Conservation (phyloP, 2,113 vertebrate genomes). For the Pseudonaja textilis region DNA sequence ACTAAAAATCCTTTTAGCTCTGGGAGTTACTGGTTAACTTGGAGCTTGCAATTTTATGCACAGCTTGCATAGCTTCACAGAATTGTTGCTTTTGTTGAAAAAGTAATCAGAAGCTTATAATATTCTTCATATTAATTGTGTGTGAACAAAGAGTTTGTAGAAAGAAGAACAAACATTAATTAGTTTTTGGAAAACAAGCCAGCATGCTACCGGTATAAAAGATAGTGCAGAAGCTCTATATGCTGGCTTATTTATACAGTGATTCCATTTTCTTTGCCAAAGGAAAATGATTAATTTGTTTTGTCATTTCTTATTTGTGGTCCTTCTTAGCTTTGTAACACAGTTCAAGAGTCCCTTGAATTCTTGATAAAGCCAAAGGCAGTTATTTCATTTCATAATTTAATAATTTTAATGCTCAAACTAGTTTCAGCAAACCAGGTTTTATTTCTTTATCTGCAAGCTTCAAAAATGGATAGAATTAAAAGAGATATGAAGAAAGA, state of each 20-base stretch:
- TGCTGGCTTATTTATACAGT: neutral
- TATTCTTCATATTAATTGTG: neutral
- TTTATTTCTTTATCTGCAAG: neutral
- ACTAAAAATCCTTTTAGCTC: slow-evolving; percentile 7
- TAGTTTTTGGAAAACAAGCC: neutral
- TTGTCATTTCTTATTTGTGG: neutral
- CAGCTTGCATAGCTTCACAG: neutral
- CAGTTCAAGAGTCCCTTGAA: neutral
- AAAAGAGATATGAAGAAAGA: fast-evolving
- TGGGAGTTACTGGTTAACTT: neutral
- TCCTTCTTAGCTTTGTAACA: fast-evolving
- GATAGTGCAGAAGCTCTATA: neutral
- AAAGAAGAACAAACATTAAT: too few species aligned
- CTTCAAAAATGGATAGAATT: neutral
- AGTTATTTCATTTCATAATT: neutral
- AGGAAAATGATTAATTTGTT: neutral
- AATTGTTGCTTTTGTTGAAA: neutral
- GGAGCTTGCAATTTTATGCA: slow-evolving; percentile 2
- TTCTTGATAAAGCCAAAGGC: neutral
- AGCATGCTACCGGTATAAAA: neutral
- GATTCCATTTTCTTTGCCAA: fast-evolving
- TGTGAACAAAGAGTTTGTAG: neutral
- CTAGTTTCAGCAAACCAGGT: neutral
- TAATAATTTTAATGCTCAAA: fast-evolving
- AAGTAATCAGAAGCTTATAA: neutral